Conservation (phyloP, 2,888 invertebrate genomes). For the Helicoverpa assulta region DNA sequence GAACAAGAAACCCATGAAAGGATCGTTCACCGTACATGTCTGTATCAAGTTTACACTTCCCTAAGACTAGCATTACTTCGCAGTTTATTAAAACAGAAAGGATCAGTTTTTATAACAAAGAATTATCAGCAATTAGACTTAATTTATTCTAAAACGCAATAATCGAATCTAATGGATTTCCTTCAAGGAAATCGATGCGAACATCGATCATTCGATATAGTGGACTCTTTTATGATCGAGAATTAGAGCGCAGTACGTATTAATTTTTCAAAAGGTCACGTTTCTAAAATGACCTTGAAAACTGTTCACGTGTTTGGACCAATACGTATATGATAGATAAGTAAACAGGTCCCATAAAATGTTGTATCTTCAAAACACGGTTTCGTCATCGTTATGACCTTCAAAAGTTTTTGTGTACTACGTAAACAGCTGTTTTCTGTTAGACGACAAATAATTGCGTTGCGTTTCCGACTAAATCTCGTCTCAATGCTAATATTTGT, state of each 20-base stretch:
- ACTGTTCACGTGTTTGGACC: neutral
- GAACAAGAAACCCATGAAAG: slow-evolving; percentile 11
- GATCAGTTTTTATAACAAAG: slow-evolving; percentile 41
- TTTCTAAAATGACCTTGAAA: slow-evolving; percentile 1
- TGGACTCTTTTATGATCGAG: neutral
- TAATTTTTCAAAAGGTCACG: neutral
- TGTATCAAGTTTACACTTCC: slow-evolving; percentile 19
- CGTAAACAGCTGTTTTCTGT: slow-evolving; percentile 19
- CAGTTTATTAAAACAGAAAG: slow-evolving; percentile 8
- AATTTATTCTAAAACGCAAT: slow-evolving; percentile 42
- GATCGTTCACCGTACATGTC: neutral
- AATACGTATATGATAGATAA: slow-evolving; percentile 16
- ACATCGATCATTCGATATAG: slow-evolving; percentile 8
- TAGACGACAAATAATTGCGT: slow-evolving; percentile 21
- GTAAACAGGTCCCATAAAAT: slow-evolving; percentile 7
- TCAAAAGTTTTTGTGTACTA: slow-evolving; percentile 10
- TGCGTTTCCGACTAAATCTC: slow-evolving; percentile 6
- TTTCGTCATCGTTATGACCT: slow-evolving; percentile 14
- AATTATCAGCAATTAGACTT: slow-evolving; percentile 8
- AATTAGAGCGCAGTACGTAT: neutral
- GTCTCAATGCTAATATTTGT: slow-evolving; percentile 20
- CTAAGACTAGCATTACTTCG: slow-evolving; percentile 13
- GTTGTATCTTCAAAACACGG: slow-evolving; percentile 18
- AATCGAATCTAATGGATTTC: slow-evolving; percentile 39
- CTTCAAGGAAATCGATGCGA: slow-evolving; percentile 34